A percentile compares a stretch with the other conserved stretches of the same genome.
Evolutionary conservation across 2,888 invertebrate genomes (phyloP).

Genomic region (Melitaea athalia): DNA sequence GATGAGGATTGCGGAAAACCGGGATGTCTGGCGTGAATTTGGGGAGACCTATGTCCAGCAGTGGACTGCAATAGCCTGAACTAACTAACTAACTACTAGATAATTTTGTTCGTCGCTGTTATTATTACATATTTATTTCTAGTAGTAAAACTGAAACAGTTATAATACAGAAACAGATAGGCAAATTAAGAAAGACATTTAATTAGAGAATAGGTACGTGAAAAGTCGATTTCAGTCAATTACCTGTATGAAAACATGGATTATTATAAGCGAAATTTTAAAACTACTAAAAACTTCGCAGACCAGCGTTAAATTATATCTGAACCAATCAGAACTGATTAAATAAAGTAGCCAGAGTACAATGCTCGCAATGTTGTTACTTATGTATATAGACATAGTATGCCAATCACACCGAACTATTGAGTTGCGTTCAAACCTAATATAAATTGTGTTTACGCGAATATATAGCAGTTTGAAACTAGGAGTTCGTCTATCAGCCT

Average conservation of each 20-base stretch:
- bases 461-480: slow-evolving; percentile 5
- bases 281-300: slow-evolving; percentile 42
- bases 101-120: no score
- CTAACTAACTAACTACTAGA: no score
- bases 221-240: no score
- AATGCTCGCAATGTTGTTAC: slow-evolving; percentile 10
- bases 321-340: slow-evolving; percentile 24
- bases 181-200: background rate
- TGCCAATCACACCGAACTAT: slow-evolving; percentile 31
- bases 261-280: background rate
- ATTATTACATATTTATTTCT: no score
- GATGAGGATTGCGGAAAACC: no score
- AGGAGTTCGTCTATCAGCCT: background rate
- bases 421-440: slow-evolving; percentile 19
- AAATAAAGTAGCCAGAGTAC: slow-evolving; percentile 22
- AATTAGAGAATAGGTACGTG: background rate
- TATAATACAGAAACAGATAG: no score
- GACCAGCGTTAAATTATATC: slow-evolving; percentile 39
- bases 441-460: slow-evolving; percentile 32
- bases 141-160: no score
- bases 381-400: slow-evolving; percentile 23
- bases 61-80: no score
- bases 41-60: no score
- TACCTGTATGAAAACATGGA: no score
- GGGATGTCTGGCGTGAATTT: no score